Evolutionary conservation across 2,888 invertebrate species (phyloP).

Genomic region (Sericinus montela): DNA sequence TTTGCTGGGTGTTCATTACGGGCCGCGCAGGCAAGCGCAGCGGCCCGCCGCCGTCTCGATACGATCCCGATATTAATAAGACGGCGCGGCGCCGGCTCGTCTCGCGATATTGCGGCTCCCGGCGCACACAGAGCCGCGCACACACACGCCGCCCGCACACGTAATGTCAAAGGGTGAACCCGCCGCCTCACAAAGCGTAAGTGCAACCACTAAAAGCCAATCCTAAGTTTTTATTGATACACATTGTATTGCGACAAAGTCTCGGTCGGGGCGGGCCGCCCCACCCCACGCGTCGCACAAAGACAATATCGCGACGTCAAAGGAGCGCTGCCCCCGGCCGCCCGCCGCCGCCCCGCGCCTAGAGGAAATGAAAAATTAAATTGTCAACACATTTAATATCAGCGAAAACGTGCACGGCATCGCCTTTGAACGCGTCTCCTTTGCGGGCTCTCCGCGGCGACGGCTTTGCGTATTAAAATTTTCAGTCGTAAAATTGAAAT

Average conservation of each 20-base stretch:
- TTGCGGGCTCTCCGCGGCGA: constrained; percentile 64
- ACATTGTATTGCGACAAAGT: constrained; percentile 80
- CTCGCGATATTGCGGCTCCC: constrained; percentile 31
- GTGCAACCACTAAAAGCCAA: constrained; percentile 81
- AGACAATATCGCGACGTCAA: constrained; percentile 80
- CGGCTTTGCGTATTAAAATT: constrained; percentile 73
- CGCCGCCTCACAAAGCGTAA: constrained; percentile 79
- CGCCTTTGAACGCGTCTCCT: constrained; percentile 73
- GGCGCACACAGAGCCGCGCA: constrained; percentile 24
- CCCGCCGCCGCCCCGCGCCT: constrained; percentile 49
- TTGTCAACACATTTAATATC: constrained; percentile 80
- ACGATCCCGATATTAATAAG: constrained; percentile 16
- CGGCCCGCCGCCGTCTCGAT: constrained; percentile 4
- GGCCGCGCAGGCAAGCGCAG: background rate
- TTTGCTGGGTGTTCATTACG: constrained; percentile 18
- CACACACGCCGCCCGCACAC: constrained; percentile 45
- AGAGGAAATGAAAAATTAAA: constrained; percentile 80
- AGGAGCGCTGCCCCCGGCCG: constrained; percentile 63
- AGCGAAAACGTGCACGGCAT: constrained; percentile 77
- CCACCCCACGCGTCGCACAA: constrained; percentile 75
- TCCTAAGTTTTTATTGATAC: constrained; percentile 80
- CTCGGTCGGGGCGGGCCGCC: constrained; percentile 69
- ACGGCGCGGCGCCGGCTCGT: constrained; percentile 60
- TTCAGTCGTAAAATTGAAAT: constrained; percentile 74
- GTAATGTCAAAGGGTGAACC: constrained; percentile 78